Percentiles rank a stretch among this genome's conserved stretches.
phyloP scores from a whole-genome alignment of 2,888 invertebrate species.

The Cistogaster globosa region DNA sequence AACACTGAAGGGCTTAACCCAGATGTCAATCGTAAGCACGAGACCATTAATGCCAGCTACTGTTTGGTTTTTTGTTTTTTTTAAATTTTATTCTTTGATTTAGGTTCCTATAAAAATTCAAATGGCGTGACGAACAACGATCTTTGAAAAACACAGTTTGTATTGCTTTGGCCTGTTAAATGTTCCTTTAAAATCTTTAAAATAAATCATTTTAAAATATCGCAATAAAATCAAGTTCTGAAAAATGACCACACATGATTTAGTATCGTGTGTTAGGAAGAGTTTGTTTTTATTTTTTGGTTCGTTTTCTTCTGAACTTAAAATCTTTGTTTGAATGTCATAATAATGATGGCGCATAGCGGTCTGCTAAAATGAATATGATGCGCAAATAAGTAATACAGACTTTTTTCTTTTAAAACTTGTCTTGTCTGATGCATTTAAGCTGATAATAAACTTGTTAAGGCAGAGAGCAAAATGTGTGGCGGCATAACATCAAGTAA shows the following conservation, averaged over 20 bases:
- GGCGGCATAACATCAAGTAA: constrained; percentile 70
- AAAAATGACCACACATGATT: constrained; percentile 67
- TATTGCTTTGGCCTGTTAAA: constrained; percentile 12
- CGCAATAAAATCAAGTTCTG: constrained; percentile 65
- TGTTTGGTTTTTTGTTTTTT: constrained; percentile 44
- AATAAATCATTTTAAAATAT: constrained; percentile 66
- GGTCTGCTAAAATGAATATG: constrained; percentile 52
- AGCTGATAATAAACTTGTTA: constrained; percentile 73
- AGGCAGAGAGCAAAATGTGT: constrained; percentile 63
- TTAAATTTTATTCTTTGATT: constrained; percentile 1
- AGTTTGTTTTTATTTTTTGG: neutral
- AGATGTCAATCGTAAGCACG: constrained; percentile 73
- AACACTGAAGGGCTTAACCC: constrained; percentile 64
- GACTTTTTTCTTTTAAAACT: constrained; percentile 74
- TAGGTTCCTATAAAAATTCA: constrained; percentile 44
- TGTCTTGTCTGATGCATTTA: constrained; percentile 68
- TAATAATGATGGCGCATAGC: constrained; percentile 79
- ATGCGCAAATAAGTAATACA: constrained; percentile 73
- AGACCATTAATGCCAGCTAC: constrained; percentile 74
- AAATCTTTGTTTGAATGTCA: constrained; percentile 75
- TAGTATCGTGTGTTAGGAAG: constrained; percentile 7
- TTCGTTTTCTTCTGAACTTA: constrained; percentile 46
- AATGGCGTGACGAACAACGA: constrained; percentile 61
- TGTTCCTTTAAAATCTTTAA: constrained; percentile 34
- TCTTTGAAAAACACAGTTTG: constrained; percentile 36